Evolutionary conservation across 2,888 invertebrate species (phyloP), one percentile per base, ranked within the genome.

Genomic region (Eupithecia insigniata): DNA sequence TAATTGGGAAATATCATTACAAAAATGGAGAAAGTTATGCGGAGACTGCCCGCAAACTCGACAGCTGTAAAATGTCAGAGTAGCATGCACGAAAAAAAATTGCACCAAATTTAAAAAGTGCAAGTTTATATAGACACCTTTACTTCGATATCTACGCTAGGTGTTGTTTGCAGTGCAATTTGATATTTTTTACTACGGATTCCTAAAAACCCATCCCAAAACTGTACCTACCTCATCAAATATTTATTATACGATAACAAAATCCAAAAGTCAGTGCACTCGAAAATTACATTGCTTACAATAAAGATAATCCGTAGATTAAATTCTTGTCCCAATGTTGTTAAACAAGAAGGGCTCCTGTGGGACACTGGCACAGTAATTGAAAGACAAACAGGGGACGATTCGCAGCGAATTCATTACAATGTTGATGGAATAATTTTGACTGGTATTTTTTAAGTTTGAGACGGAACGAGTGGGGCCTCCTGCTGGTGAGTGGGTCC

Each of bases 371-470:
- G 79, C 81, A 22, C 46, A 84, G 87, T 93, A 94, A 94, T 94
- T 94, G 94, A 94, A 94, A 94, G 89, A 93, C 93, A 94, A 94
- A 93, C 89, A 92, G 89, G 91, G 92, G 90, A 82, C 85, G 87
- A 86, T 91, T 92, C 91, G 84, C 91, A 85, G 85, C 89, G 92
- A 92, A 92, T 92, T 92, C 91, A 93, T 93, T 93, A 93, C 87
- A 89, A 91, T 89, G 84, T 89, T 87, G 85, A 69, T 69, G 62
- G 51, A 62, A 39, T 51, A 43, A 39, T 71, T 69, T 64, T 36
- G 5, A 8, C 60, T 30, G 60, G 18, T 26, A 30, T 30, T 60
- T 30, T 46, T 60, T 60, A 30, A 30, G 2, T 30, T 30, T 30
- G 30, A n/a, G n/a, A n/a, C n/a, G n/a, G n/a, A n/a, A 5, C 30